These are phyloP conservation scores for Cataglyphis albicans DNA, from an alignment of 2,888 invertebrate genomes.

Conservation along the genomic window DNA sequence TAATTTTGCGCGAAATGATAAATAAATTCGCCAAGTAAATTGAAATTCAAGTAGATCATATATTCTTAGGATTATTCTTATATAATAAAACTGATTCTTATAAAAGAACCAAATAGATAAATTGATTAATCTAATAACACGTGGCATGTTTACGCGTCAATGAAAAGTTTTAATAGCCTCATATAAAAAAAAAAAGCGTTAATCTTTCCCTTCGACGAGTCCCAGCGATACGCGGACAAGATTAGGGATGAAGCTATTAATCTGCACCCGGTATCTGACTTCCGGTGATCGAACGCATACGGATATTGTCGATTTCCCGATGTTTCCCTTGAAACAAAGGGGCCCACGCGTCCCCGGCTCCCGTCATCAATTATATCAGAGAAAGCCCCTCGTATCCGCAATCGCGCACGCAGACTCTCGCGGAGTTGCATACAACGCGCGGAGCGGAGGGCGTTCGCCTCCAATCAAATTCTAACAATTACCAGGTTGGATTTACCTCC, in stretches of 20 bases:
- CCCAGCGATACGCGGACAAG: background rate
- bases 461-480: constrained; percentile 83
- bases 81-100: background rate
- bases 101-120: background rate
- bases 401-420: constrained; percentile 58
- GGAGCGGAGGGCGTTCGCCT: constrained; percentile 40
- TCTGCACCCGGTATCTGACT: constrained; percentile 21
- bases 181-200: too few species aligned
- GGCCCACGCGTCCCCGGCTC: background rate
- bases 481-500: constrained; percentile 74
- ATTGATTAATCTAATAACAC: background rate
- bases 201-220: background rate
- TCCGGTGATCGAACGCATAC: constrained; percentile 20
- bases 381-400: constrained; percentile 65
- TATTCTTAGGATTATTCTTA: background rate
- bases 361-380: constrained; percentile 66
- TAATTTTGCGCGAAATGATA: background rate
- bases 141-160: background rate
- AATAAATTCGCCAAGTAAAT: background rate
- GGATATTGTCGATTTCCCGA: constrained; percentile 14
- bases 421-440: constrained; percentile 39
- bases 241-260: background rate
- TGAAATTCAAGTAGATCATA: background rate
- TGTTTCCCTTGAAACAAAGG: constrained; percentile 28
- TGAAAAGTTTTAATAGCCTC: background rate